Conservation (phyloP, 2,888 invertebrate genomes). For the Drosophila macrospina region DNA sequence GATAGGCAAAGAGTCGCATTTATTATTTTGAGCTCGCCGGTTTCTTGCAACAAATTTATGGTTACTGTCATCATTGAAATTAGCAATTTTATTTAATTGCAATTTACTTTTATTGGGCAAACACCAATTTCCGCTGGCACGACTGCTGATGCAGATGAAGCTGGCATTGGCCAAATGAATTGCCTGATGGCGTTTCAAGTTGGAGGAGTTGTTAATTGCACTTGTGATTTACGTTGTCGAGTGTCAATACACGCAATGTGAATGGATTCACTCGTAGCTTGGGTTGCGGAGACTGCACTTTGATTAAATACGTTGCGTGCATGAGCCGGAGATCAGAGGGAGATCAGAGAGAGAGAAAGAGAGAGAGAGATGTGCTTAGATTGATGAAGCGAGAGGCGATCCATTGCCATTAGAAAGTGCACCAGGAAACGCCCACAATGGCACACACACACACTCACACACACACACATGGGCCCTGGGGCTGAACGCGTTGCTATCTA, state of each 20-base stretch:
- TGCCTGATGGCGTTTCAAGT: slow-evolving; percentile 47
- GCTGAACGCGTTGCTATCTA: slow-evolving; percentile 53
- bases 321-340: slow-evolving; percentile 10
- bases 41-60: slow-evolving; percentile 61
- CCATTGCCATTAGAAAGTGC: slow-evolving; percentile 66
- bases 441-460: neutral
- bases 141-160: slow-evolving; percentile 4
- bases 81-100: slow-evolving; percentile 80
- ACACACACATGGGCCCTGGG: slow-evolving; percentile 14
- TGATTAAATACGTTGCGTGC: slow-evolving; percentile 73
- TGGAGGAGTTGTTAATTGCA: slow-evolving; percentile 71
- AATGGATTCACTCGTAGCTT: slow-evolving; percentile 34
- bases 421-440: slow-evolving; percentile 63
- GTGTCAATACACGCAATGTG: slow-evolving; percentile 77
- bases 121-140: slow-evolving; percentile 75
- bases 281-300: slow-evolving; percentile 31
- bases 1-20: slow-evolving; percentile 20
- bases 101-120: slow-evolving; percentile 81
- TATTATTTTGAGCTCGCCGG: slow-evolving; percentile 29
- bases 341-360: too few relatives aligned
- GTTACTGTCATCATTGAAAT: slow-evolving; percentile 78
- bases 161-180: slow-evolving; percentile 43
- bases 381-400: slow-evolving; percentile 60
- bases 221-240: slow-evolving; percentile 78
- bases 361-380: slow-evolving; percentile 38